Evolutionary conservation across 2,797 vertebrate genomes (phyloP), one percentile per base, ranked within the genome.

Genomic region (Euphonia xanthogaster): DNA sequence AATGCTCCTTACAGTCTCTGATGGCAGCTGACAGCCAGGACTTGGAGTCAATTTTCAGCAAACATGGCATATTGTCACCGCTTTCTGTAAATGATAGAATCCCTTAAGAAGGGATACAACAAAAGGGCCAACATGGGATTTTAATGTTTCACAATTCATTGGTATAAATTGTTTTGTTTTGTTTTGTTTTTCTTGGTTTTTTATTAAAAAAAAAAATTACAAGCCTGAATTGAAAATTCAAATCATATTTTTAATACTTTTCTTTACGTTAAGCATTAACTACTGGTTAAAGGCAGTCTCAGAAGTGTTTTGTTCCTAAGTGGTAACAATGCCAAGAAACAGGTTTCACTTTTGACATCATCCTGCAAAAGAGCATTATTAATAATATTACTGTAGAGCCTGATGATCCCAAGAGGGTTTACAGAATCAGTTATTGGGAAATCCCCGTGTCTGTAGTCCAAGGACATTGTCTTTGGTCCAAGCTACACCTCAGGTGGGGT

Each of bases 111-210:
- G 12, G 2, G 13, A 37, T 54, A 22, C 15, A 44, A 6, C 28
- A 35, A 50, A 88, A 60, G 6, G 15, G 2, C 35, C 60, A 61
- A 39, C 3, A 27, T 4, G 5, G 6, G 14, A 8, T 15, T 66
- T 70, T 54, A 91, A 33, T 12, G 4, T 48, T 94, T 79, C 5
- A 3, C 66, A 84, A 60, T 39, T 61, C 4, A 47, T 51, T 70
- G 2, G 3, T 33, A 40, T 31, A 4, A 86, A 55, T 27, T 40
- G 25, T 5, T 51, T 44, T 27, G 10, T 4, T 23, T 28, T 19
- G 1, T 1, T 24, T 28, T 17, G 0, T 23, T 28, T 19, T 1
- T 1, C 21, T 28, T 17, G 0, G 0, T 9, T 39, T 70, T n/a
- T 47, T 30, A 25, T 47, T 57, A 37, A 40, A 27, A 9, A 63